Conservation (phyloP, 2,888 invertebrate genomes). For the Amblyjoppa fuscipennis region DNA sequence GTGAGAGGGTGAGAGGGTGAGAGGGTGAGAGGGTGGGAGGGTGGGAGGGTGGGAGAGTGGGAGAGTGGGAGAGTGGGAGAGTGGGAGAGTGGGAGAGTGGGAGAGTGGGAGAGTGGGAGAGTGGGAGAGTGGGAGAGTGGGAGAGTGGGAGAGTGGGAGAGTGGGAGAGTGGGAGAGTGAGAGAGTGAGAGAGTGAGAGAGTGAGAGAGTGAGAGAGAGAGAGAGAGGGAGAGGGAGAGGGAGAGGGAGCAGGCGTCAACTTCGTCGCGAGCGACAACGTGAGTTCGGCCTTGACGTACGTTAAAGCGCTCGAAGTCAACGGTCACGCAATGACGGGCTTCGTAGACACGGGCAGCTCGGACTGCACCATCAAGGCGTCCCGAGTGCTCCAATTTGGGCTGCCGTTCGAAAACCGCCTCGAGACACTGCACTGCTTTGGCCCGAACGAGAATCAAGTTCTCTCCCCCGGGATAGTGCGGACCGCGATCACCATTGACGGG, state of each 20-base stretch:
- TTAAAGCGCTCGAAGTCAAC: conserved; percentile 32
- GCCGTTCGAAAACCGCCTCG: conserved; percentile 1
- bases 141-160: too few species aligned
- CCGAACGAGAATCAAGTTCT: not conserved
- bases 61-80: too few species aligned
- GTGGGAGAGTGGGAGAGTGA: too few species aligned
- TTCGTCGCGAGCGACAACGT: conserved; percentile 8
- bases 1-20: too few species aligned
- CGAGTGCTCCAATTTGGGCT: conserved; percentile 53
- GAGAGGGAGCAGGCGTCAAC: not conserved
- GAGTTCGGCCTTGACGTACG: not conserved
- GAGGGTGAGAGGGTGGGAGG: too few species aligned
- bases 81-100: too few species aligned
- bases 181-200: too few species aligned
- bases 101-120: too few species aligned
- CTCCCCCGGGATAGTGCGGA: conserved; percentile 22
- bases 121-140: too few species aligned
- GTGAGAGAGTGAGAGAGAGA: too few species aligned
- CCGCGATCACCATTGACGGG: conserved; percentile 20
- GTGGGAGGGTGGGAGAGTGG: too few species aligned
- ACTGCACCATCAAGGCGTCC: conserved; percentile 68
- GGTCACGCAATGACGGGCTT: not conserved
- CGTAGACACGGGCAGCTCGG: not conserved
- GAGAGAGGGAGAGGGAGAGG: too few species aligned
- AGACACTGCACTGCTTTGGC: conserved; percentile 21